Evolutionary conservation across 2,113 vertebrate species (phyloP).

Genomic region (Amphiprion percula): DNA sequence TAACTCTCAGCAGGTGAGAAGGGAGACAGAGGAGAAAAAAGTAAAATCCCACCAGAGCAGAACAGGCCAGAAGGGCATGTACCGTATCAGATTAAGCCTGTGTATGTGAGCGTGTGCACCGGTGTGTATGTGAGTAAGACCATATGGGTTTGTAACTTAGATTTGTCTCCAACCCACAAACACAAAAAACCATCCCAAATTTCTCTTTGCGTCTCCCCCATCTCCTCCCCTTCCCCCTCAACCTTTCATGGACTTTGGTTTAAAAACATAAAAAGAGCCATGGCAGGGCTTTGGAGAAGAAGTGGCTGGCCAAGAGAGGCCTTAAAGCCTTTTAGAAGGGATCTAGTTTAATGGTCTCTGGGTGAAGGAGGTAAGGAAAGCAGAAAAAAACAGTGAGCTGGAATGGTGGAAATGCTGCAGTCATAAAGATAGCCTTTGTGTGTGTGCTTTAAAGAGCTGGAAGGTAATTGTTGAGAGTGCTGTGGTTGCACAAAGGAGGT

Average conservation of each 20-base stretch:
- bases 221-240: slow-evolving; percentile 23
- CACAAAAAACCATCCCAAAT: slow-evolving; percentile 61
- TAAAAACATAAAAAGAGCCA: slow-evolving; percentile 74
- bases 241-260: slow-evolving; percentile 72
- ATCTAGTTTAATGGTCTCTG: slow-evolving; percentile 78
- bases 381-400: slow-evolving; percentile 27
- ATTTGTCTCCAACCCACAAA: slow-evolving; percentile 69
- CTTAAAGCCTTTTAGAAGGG: slow-evolving; percentile 75
- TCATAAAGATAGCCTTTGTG: slow-evolving; percentile 68
- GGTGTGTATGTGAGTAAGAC: slow-evolving; percentile 9
- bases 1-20: slow-evolving; percentile 72
- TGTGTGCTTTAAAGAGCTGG: slow-evolving; percentile 57
- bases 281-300: slow-evolving; percentile 69
- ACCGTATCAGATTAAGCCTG: slow-evolving; percentile 65
- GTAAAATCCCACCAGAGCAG: slow-evolving; percentile 59
- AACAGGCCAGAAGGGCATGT: slow-evolving; percentile 68
- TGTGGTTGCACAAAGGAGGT: slow-evolving; percentile 54
- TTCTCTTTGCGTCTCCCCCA: slow-evolving; percentile 31
- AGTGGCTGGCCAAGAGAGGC: slow-evolving; percentile 66
- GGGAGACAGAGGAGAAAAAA: slow-evolving; percentile 53
- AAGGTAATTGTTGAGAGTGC: slow-evolving; percentile 72
- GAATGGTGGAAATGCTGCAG: slow-evolving; percentile 70
- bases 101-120: slow-evolving; percentile 18
- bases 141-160: slow-evolving; percentile 61
- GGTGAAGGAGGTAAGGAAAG: slow-evolving; percentile 69